Conservation (phyloP, 2,797 vertebrate species). For the Urocyon cinereoargenteus region DNA sequence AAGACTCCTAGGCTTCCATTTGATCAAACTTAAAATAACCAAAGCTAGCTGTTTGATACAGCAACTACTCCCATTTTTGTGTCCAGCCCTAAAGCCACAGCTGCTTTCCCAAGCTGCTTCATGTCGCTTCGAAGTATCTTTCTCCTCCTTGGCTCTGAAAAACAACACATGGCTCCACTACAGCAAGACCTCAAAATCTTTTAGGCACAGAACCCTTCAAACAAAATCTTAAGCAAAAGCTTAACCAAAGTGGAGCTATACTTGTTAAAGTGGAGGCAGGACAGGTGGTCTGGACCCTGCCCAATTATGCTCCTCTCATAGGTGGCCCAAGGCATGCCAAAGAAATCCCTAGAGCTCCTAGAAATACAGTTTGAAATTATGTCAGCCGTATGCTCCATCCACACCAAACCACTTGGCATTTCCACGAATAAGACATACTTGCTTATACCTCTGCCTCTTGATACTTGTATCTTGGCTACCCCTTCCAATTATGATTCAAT, state of each 20-base stretch:
- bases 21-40: not conserved
- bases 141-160: not conserved
- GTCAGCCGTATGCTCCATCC: not conserved
- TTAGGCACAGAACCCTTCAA: not conserved
- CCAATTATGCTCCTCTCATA: not conserved
- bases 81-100: not conserved
- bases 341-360: not conserved
- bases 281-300: not conserved
- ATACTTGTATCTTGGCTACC: not conserved
- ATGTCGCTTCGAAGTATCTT: not conserved
- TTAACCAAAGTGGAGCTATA: not conserved
- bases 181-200: not conserved
- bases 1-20: not conserved
- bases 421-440: not conserved
- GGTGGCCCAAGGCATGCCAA: not conserved
- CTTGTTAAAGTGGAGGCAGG: not conserved
- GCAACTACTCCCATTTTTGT: not conserved
- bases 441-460: not conserved
- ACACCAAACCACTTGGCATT: not conserved
- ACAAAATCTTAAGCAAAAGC: constrained; percentile 9
- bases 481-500: not conserved
- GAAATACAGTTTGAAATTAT: not conserved
- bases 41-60: not conserved
- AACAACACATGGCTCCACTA: not conserved
- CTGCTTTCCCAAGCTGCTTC: not conserved